phyloP scores from a whole-genome alignment of 30 jellyfish, hydroid and myxozoan genomes.

The Pelagia noctiluca region DNA sequence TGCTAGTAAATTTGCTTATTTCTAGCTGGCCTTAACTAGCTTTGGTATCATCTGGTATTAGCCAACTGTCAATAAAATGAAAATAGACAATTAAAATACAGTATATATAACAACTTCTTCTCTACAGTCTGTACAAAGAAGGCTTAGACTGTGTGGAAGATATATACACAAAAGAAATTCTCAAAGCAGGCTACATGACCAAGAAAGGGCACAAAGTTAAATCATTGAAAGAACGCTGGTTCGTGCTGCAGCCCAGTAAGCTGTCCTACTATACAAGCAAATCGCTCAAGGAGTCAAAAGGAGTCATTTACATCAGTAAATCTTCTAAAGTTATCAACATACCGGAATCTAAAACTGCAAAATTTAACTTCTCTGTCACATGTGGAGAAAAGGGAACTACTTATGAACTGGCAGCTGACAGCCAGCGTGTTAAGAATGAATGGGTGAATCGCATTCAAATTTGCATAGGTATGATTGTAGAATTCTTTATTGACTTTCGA shows the following conservation, averaged over 20 bases:
- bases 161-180: constrained; percentile 65
- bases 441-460: constrained; percentile 87
- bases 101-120: neutral
- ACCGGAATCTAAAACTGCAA: constrained; percentile 72
- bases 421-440: constrained; percentile 87
- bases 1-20: no score
- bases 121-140: constrained; percentile 80
- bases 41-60: no score
- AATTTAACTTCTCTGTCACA: constrained; percentile 78
- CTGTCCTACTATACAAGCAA: constrained; percentile 77
- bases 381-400: constrained; percentile 85
- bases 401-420: constrained; percentile 92
- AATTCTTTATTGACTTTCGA: no score
- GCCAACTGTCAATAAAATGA: no score
- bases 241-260: constrained; percentile 81
- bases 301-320: constrained; percentile 64
- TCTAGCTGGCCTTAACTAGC: no score
- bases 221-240: constrained; percentile 96
- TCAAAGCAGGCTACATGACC: constrained; percentile 77
- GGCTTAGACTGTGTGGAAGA: constrained; percentile 74
- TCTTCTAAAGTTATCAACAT: constrained; percentile 56
- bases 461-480: constrained; percentile 76
- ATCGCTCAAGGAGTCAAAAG: constrained; percentile 75
- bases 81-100: no score
- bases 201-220: constrained; percentile 97